Evolutionary conservation across 37 sponge, comb jelly and placozoan genomes (phyloP).

Genomic region (Oopsacas minuta): DNA sequence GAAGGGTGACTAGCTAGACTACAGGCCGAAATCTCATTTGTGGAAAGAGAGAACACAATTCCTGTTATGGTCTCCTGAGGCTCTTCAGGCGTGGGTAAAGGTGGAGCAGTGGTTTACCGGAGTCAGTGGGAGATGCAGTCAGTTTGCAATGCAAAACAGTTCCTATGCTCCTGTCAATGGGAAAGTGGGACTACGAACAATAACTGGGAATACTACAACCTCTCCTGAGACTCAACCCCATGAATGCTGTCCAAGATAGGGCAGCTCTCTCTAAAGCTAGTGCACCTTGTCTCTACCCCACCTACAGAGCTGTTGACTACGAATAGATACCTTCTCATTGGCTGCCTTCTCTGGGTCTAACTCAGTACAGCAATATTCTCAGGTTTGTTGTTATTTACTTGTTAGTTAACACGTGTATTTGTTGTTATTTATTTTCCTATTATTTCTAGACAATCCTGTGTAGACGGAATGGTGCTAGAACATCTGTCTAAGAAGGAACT

Average conservation of each 20-base stretch:
- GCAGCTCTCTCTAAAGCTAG: slow-evolving; percentile 38
- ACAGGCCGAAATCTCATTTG: no score
- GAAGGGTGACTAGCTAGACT: no score
- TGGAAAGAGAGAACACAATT: no score
- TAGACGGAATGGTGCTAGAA: slow-evolving; percentile 78
- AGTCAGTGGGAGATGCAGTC: background rate
- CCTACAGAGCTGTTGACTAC: slow-evolving; percentile 29
- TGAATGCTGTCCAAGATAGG: slow-evolving; percentile 74
- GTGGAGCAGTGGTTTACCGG: background rate
- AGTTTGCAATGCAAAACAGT: no score
- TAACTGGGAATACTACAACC: slow-evolving; percentile 61
- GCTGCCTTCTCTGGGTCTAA: slow-evolving; percentile 67
- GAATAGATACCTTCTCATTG: slow-evolving; percentile 61
- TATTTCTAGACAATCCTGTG: slow-evolving; percentile 49
- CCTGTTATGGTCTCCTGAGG: no score
- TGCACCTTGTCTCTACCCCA: background rate
- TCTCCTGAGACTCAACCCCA: slow-evolving; percentile 69
- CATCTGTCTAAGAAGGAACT: slow-evolving; percentile 75
- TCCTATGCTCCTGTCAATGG: background rate
- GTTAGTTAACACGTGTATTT: background rate
- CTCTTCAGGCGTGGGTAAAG: slow-evolving; percentile 13
- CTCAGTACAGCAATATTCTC: slow-evolving; percentile 58
- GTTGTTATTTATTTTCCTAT: no score
- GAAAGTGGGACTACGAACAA: slow-evolving; percentile 52
- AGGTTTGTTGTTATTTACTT: background rate